Evolutionary conservation across 2,888 invertebrate species (phyloP).

Genomic region (Lumbricus terrestris): DNA sequence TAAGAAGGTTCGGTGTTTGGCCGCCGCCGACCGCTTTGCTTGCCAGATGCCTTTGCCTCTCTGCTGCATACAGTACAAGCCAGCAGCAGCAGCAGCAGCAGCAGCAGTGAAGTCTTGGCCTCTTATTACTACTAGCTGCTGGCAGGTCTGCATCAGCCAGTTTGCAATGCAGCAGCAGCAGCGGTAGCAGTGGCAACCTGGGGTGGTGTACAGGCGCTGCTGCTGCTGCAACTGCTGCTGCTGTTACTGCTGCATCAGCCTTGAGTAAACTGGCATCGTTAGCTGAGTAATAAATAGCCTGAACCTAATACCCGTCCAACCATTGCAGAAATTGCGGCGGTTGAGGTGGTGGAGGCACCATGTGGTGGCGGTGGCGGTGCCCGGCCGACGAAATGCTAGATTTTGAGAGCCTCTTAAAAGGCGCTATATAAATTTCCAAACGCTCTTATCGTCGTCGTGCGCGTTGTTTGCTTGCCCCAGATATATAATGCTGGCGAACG

Average conservation of each 20-base stretch:
- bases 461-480: slow-evolving; percentile 3
- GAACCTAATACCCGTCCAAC: background rate
- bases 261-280: slow-evolving; percentile 6
- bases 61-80: background rate
- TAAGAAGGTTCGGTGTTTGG: background rate
- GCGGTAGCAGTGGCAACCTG: background rate
- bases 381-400: background rate
- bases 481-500: background rate
- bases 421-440: slow-evolving; percentile 3
- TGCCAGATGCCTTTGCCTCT: background rate
- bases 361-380: background rate
- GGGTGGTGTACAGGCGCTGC: background rate
- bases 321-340: background rate
- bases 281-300: slow-evolving; percentile 9
- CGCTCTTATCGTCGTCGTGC: background rate
- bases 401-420: background rate
- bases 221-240: too few species aligned
- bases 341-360: background rate
- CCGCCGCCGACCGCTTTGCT: background rate
- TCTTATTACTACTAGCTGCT: background rate
- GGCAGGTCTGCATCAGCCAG: background rate
- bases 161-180: background rate
- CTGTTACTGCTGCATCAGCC: background rate
- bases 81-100: background rate
- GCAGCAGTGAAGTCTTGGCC: background rate